These are phyloP conservation scores for Chionodraco myersi DNA, from an alignment of 2,113 vertebrate genomes.

Conservation along the genomic window DNA sequence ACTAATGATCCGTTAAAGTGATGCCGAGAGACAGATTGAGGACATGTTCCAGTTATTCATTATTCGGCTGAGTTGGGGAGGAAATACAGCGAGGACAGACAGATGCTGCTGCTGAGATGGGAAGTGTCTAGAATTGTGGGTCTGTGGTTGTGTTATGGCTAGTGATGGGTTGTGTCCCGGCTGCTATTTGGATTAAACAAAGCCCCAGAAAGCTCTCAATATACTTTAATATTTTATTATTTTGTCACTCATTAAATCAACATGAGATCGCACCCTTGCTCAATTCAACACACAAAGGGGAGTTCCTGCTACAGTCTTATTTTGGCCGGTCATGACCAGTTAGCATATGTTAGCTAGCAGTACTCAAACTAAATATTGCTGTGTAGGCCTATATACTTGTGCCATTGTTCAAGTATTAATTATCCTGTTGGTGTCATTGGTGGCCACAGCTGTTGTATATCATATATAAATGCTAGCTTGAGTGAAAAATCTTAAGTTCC, in stretches of 20 bases:
- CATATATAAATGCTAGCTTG: too few relatives aligned
- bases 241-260: neutral
- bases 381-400: too few relatives aligned
- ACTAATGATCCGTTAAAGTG: constrained; percentile 12
- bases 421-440: neutral
- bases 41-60: constrained; percentile 33
- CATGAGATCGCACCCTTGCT: neutral
- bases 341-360: too few relatives aligned
- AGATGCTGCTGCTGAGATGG: constrained; percentile 40
- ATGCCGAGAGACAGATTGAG: constrained; percentile 33
- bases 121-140: neutral
- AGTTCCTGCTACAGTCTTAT: neutral
- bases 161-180: neutral
- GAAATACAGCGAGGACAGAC: constrained; percentile 36
- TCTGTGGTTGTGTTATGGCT: neutral
- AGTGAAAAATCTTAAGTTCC: too few relatives aligned
- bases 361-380: too few relatives aligned
- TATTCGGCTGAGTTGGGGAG: constrained; percentile 56
- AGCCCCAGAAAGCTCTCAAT: neutral
- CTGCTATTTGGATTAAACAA: neutral
- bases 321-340: neutral
- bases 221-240: constrained; percentile 10
- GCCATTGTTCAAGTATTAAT: neutral
- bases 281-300: neutral
- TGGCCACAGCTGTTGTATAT: neutral